Base-by-base conservation (phyloP, 2,113 vertebrate species). In the Syrrhaptes paradoxus region DNA sequence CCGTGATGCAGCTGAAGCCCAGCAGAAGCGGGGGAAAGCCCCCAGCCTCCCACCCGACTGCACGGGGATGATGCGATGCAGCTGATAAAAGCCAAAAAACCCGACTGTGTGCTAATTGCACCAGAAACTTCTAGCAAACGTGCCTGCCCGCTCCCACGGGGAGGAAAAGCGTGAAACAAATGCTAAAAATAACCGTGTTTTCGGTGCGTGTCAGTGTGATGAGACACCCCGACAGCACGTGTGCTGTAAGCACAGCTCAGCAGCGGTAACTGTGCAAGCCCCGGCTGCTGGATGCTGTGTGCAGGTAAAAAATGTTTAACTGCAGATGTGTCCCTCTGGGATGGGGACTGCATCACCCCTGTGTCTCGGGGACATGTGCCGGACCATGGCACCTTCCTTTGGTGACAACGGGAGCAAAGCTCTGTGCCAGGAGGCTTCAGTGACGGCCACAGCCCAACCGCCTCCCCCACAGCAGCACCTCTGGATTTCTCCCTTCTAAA, bases 181-280 rank as follows among this genome's bases (percentile, higher is more conserved):
- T 19, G 80, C 55, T 10, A n/a, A 29, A 55, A 70, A 66, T 2
- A 8, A 74, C 16, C 18, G 1, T 0, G 13, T 17, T 59, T 73
- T 38, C 2, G 12, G 77, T 4, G 17, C 4, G 43, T 32, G 55
- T 4, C 26, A 4, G 1, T 4, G 62, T 3, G 31, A 29, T 6
- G 1, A 13, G 6, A 12, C 26, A 13, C 4, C 49, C 59, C 16
- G 3, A 4, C 2, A 16, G 38, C 62, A 29, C 1, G 4, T 4
- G 73, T 10, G n/a, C 86, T 48, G 38, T 34, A 43, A 57, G 76
- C 78, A 9, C 54, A 49, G 75, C 55, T 65, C 59, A 6, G 86
- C 77, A 34, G 82, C 24, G 9, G 51, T 11, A 4, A 8, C 1
- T n/a, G 5, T 9, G n/a, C 76, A 13, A 71, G 58, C 43, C 57